These are phyloP conservation scores for Paralvinella palmiformis DNA, from an alignment of 1,140 invertebrate genomes.

Conservation along the genomic window DNA sequence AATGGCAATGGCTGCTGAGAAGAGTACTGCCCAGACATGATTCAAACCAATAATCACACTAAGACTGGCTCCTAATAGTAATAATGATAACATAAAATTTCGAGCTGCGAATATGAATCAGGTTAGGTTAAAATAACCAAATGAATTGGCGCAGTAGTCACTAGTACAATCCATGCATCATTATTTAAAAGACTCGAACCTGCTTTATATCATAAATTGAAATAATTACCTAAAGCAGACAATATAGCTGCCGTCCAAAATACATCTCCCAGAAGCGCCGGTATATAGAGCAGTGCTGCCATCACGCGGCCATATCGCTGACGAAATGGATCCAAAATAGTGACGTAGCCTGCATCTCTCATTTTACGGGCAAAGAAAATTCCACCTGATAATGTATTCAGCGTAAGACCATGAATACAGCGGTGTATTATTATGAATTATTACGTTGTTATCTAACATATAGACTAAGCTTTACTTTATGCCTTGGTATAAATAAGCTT, in stretches of 20 bases:
- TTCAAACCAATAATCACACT: slow-evolving; percentile 95
- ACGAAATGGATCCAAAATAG: slow-evolving; percentile 93
- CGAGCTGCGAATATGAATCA: neutral
- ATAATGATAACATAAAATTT: neutral
- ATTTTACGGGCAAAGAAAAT: slow-evolving; percentile 97
- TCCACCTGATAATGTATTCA: slow-evolving; percentile 64
- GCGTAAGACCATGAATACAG: neutral
- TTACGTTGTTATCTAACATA: neutral
- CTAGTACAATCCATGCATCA: neutral
- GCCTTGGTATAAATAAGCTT: neutral
- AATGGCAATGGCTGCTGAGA: slow-evolving; percentile 91
- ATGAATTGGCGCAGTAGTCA: neutral
- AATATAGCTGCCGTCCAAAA: slow-evolving; percentile 96
- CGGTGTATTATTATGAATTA: neutral
- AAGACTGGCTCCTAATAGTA: slow-evolving; percentile 72
- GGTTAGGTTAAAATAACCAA: neutral
- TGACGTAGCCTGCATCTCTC: slow-evolving; percentile 93
- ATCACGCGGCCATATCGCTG: slow-evolving; percentile 91
- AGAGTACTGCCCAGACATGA: slow-evolving; percentile 82
- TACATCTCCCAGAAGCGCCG: slow-evolving; percentile 91
- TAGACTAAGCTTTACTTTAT: neutral
- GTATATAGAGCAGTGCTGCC: slow-evolving; percentile 92
- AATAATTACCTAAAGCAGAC: slow-evolving; percentile 70
- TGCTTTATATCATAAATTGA: neutral
- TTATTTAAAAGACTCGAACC: neutral